Evolutionary conservation across 2,888 invertebrate species (phyloP).

Genomic region (Nysson spinosus): DNA sequence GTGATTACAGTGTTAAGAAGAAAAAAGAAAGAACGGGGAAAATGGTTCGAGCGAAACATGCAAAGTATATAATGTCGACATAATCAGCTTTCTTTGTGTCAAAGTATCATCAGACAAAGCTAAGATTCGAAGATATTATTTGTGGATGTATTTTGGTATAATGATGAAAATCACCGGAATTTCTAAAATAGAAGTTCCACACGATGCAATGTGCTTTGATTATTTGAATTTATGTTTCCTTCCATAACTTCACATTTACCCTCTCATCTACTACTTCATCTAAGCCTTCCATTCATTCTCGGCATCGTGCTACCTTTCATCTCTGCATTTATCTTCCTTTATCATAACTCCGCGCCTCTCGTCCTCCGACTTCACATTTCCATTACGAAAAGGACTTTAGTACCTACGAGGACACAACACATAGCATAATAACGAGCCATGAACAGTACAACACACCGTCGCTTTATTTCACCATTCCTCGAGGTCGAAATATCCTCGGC

Average conservation of each 20-base stretch:
- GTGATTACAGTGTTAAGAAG: no score
- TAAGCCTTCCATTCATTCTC: conserved; percentile 20
- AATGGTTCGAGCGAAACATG: no score
- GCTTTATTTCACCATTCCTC: conserved; percentile 56
- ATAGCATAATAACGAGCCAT: conserved; percentile 60
- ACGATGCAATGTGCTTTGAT: conserved; percentile 4
- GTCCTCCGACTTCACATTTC: conserved; percentile 41
- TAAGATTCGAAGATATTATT: no score
- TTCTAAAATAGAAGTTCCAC: no score
- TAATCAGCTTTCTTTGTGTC: no score
- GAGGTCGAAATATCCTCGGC: conserved; percentile 55
- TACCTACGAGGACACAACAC: conserved; percentile 47
- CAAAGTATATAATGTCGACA: no score
- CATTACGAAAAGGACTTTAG: conserved; percentile 43
- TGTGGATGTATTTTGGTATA: no score
- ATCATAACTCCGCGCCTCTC: conserved; percentile 9
- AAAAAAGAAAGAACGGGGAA: no score
- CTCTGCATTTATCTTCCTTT: conserved; percentile 28
- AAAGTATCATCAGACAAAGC: no score
- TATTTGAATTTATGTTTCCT: conserved; percentile 17
- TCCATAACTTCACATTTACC: neutral
- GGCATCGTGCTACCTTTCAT: conserved; percentile 17
- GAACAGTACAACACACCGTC: conserved; percentile 51
- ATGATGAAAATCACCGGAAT: no score
- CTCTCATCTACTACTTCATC: conserved; percentile 2